phyloP scores from a whole-genome alignment of 2,888 invertebrate genomes.

The Protophormia terraenovae region DNA sequence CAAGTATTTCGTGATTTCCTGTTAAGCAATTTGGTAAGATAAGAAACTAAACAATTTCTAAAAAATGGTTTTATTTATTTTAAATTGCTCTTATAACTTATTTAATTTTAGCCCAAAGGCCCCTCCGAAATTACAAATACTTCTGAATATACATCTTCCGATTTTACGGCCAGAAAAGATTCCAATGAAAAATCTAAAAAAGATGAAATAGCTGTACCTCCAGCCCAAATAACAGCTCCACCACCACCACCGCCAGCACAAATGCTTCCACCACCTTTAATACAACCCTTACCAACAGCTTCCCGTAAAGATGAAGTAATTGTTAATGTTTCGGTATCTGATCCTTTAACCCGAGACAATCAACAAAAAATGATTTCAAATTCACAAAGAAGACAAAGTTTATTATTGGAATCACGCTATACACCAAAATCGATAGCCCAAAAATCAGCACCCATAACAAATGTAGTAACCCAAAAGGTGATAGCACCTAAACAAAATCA shows the following conservation, averaged over 20 bases:
- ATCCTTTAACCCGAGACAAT: constrained; percentile 73
- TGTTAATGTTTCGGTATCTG: constrained; percentile 72
- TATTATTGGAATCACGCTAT: constrained; percentile 63
- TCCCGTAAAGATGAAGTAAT: constrained; percentile 71
- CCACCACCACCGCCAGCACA: constrained; percentile 57
- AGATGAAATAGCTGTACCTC: not conserved
- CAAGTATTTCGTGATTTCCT: constrained; percentile 77
- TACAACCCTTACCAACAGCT: not conserved
- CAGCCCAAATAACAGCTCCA: constrained; percentile 66
- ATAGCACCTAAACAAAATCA: constrained; percentile 29
- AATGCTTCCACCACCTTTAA: not conserved
- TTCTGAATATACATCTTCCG: constrained; percentile 46
- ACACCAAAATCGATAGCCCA: constrained; percentile 69
- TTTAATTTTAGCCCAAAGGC: constrained; percentile 54
- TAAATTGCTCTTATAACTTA: not conserved
- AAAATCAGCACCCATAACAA: not conserved
- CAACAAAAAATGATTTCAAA: constrained; percentile 71
- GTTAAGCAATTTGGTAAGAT: constrained; percentile 74
- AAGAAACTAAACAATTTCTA: not conserved
- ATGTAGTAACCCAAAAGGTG: not conserved
- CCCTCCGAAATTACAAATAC: constrained; percentile 8
- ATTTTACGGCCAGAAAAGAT: constrained; percentile 35
- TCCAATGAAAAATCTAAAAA: constrained; percentile 29
- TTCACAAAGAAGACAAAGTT: constrained; percentile 68
- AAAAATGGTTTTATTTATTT: not conserved